Evolutionary conservation across 2,797 vertebrate genomes (phyloP).

Genomic region (Pelochelys cantorii): DNA sequence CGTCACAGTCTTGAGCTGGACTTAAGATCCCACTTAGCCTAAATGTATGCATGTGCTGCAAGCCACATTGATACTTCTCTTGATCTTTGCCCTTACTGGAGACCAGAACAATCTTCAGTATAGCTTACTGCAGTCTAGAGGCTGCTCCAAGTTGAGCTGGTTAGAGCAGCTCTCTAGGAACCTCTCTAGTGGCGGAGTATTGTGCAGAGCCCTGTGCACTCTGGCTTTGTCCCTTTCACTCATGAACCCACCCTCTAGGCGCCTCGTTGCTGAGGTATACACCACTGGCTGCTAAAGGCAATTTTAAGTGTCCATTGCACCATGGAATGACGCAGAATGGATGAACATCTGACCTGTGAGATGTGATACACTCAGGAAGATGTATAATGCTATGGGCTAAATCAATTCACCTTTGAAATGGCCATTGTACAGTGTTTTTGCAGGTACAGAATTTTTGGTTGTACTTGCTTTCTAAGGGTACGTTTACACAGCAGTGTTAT

Average conservation of each 20-base stretch:
- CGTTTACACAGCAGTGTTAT: too few species aligned
- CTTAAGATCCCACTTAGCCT: neutral
- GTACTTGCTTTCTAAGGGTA: neutral
- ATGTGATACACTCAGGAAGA: neutral
- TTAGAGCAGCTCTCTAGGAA: neutral
- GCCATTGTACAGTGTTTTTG: rapidly evolving
- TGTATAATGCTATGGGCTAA: neutral
- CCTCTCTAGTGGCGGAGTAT: neutral
- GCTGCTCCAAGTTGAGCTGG: rapidly evolving
- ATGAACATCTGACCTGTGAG: rapidly evolving
- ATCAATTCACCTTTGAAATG: neutral
- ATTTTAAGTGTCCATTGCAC: neutral
- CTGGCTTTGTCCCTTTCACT: neutral
- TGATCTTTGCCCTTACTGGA: neutral
- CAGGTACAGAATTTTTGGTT: neutral
- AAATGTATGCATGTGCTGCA: neutral
- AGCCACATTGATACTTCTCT: neutral
- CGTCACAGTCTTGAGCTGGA: too few species aligned
- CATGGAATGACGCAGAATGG: neutral
- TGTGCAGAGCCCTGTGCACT: neutral
- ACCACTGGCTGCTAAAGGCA: neutral
- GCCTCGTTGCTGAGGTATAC: neutral
- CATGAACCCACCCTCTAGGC: rapidly evolving
- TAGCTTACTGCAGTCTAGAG: neutral
- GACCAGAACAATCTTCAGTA: neutral